Conservation (phyloP, 2,113 vertebrate species). For the Chloebia gouldiae region DNA sequence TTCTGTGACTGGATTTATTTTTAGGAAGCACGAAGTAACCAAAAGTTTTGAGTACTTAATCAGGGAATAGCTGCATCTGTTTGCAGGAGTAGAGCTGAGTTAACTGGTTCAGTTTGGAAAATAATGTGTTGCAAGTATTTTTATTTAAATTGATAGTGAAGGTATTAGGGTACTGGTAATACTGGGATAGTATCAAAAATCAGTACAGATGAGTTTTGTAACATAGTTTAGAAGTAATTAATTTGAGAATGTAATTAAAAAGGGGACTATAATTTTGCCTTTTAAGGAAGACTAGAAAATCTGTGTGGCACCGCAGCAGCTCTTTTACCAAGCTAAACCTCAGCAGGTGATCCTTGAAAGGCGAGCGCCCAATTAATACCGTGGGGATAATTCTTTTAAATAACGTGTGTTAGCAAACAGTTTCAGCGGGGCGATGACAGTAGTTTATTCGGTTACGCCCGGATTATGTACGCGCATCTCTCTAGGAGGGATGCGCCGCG, state of each 20-base stretch:
- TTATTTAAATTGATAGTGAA: neutral
- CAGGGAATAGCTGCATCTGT: neutral
- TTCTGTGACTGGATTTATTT: neutral
- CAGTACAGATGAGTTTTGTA: neutral
- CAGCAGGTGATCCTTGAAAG: neutral
- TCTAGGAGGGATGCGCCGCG: accelerated
- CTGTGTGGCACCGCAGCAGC: neutral
- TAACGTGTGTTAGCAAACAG: accelerated
- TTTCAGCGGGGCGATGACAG: accelerated
- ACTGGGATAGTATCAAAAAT: neutral
- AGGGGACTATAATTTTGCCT: neutral
- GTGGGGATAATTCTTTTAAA: neutral
- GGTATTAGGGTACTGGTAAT: neutral
- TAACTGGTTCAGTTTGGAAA: neutral
- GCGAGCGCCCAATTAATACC: accelerated
- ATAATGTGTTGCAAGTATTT: neutral
- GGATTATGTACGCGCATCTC: accelerated
- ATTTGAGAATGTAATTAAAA: neutral
- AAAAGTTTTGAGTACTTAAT: neutral
- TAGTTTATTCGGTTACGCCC: accelerated
- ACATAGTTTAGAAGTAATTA: neutral
- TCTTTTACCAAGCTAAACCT: neutral
- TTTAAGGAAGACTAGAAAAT: neutral
- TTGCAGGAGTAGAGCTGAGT: neutral
- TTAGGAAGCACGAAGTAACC: neutral